Evolutionary conservation across 1,140 invertebrate species (phyloP), one percentile per base, ranked within the genome.

Genomic region (Drosophila nigrodunni): DNA sequence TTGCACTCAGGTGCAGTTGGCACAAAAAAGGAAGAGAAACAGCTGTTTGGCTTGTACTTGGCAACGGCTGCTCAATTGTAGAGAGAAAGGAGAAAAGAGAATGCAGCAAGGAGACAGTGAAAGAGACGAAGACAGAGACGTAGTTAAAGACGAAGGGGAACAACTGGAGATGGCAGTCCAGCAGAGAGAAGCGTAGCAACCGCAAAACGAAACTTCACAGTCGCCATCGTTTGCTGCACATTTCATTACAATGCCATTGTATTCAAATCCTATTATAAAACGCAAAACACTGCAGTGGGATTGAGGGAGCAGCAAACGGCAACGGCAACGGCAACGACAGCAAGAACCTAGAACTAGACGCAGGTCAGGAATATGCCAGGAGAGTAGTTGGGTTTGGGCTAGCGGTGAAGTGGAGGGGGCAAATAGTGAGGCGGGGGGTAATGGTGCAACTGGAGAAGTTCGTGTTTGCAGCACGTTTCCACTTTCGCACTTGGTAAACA

Each of bases 401-500:
- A 11, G 15, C 18, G 58, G 72, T 61, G 2, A 18, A 4, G 2
- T 4, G 18, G 8, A 8, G 18, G 39, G 55, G 58, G 72, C 55
- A 69, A 69, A 30, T 30, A 5, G 2, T 34, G 7, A 2, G 5
- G 18, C 6, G 13, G 18, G 39, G 55, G 58, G 72, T 61, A 69
- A 69, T 72, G 44, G 57, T 70, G 69, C 66, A 60, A 67, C 64
- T 57, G 50, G 54, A 73, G 79, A 75, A 82, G 82, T 87, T 74
- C 77, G 78, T 87, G 85, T 88, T 87, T 88, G 83, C 83, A 87
- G 80, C 83, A 87, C 83, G 83, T 88, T 87, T 87, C 83, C 85
- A 87, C 83, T 87, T 87, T 87, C 85, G 83, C 83, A 89, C 83
- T 87, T 87, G 83, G 83, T 87, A 87, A 87, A 87, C 83, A 87